phyloP scores from a whole-genome alignment of 2,113 vertebrate genomes.

The Hystrix brachyura region DNA sequence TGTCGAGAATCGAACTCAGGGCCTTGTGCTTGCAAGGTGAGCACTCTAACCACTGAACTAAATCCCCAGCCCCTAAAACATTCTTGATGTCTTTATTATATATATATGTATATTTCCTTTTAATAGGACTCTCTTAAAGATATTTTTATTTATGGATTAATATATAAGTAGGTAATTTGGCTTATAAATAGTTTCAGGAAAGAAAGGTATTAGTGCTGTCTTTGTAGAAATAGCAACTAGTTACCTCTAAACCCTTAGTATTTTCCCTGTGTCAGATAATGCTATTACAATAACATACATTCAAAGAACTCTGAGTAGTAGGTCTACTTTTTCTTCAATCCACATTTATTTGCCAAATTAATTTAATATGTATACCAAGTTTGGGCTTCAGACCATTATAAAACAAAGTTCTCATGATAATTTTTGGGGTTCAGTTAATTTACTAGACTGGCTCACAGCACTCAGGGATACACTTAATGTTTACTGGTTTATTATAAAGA shows the following conservation, averaged over 20 bases:
- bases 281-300: not conserved
- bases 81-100: constrained; percentile 41
- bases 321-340: not conserved
- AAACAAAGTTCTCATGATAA: not conserved
- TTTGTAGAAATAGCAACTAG: constrained; percentile 53
- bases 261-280: constrained; percentile 36
- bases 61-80: no score
- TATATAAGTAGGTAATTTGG: constrained; percentile 34
- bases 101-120: constrained; percentile 44
- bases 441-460: not conserved
- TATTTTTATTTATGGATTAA: constrained; percentile 60
- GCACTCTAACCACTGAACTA: no score
- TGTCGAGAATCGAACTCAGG: no score
- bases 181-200: constrained; percentile 55
- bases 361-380: constrained; percentile 16
- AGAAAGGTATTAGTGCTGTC: constrained; percentile 55
- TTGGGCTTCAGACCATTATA: constrained; percentile 10
- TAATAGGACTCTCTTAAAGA: constrained; percentile 25
- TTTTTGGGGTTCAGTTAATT: not conserved
- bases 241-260: constrained; percentile 49
- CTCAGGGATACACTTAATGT: not conserved
- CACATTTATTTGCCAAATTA: constrained; percentile 60
- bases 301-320: constrained; percentile 42
- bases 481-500: not conserved
- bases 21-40: no score